Evolutionary conservation across 64 coral and sea anemone genomes (phyloP).

Genomic region (Trachythela sp.): DNA sequence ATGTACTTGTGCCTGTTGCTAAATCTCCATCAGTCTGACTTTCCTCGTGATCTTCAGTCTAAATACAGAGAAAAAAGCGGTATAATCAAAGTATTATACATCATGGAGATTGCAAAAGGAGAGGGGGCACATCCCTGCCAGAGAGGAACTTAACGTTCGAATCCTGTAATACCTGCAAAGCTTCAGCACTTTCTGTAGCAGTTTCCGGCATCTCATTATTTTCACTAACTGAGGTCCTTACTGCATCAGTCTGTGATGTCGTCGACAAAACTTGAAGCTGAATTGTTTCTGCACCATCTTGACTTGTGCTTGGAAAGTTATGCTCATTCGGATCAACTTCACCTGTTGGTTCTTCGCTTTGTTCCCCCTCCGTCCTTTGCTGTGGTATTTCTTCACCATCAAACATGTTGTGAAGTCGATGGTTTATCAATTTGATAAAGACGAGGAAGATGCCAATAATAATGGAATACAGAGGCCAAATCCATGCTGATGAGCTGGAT

Average conservation of each 20-base stretch:
- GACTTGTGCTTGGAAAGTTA: not conserved
- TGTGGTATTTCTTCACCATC: slow-evolving; percentile 85
- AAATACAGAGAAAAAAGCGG: not conserved
- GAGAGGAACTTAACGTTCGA: not conserved
- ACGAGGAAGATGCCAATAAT: slow-evolving; percentile 75
- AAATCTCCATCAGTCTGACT: not conserved
- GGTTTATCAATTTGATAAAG: slow-evolving; percentile 81
- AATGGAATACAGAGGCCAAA: slow-evolving; percentile 76
- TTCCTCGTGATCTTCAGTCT: not conserved
- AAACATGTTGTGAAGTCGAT: slow-evolving; percentile 91
- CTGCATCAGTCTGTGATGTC: not conserved
- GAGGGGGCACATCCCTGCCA: not conserved
- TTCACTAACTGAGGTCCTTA: not conserved
- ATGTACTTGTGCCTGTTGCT: not conserved
- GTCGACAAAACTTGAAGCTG: not conserved
- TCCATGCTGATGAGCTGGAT: slow-evolving; percentile 57
- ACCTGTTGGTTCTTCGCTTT: slow-evolving; percentile 30
- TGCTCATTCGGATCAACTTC: not conserved
- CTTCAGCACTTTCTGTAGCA: not conserved
- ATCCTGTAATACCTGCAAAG: not conserved
- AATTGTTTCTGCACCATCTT: slow-evolving; percentile 1
- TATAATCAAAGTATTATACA: no score
- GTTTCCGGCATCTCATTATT: not conserved
- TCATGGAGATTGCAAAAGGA: no score
- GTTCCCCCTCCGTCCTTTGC: slow-evolving; percentile 29